phyloP scores from a whole-genome alignment of 2,113 vertebrate species.

The Haplochromis vanheusdeni region DNA sequence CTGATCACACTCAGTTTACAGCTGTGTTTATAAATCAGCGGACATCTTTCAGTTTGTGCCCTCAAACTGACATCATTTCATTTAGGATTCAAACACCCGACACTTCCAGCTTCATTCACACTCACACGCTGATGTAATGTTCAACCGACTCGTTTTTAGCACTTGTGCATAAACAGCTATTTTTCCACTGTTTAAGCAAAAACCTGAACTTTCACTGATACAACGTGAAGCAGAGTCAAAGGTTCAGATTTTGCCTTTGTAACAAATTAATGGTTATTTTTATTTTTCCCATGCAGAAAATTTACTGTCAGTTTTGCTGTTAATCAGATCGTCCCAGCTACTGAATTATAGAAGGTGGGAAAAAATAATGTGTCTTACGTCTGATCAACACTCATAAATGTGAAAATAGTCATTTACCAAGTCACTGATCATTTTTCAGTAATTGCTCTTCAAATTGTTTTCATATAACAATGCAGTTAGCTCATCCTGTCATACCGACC shows the following conservation, averaged over 20 bases:
- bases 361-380: too few relatives aligned
- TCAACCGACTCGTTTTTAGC: neutral
- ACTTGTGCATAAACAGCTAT: neutral
- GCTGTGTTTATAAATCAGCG: neutral
- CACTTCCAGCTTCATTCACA: neutral
- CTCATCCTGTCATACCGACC: neutral
- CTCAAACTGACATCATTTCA: neutral
- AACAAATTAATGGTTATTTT: neutral
- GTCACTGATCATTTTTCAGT: neutral
- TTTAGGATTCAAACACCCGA: neutral
- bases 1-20: neutral
- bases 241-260: rapidly evolving
- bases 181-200: neutral
- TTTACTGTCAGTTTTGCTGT: neutral
- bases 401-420: neutral
- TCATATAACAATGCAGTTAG: neutral
- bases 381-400: neutral
- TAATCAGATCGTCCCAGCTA: neutral
- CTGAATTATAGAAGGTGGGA: neutral
- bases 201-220: neutral
- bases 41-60: neutral
- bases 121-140: neutral
- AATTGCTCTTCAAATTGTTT: neutral
- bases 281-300: neutral
- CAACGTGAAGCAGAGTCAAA: neutral